phyloP scores from a whole-genome alignment of 2,113 vertebrate species.

The Sphaerodactylus townsendi region DNA sequence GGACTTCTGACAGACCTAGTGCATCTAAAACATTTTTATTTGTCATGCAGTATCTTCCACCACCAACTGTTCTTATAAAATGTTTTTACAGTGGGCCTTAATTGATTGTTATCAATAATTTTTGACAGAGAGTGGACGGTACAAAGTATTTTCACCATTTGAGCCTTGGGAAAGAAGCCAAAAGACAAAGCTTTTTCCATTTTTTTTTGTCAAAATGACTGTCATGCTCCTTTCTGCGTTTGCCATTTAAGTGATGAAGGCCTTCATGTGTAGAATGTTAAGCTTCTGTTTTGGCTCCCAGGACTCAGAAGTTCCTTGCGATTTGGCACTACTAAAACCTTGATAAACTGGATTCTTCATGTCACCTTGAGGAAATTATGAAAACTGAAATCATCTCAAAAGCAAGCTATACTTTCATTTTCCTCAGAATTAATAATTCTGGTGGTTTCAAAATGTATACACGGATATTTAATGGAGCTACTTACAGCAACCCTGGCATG shows the following conservation, averaged over 20 bases:
- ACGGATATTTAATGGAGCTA: no score
- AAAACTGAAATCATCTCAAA: not conserved
- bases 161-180: conserved; percentile 9
- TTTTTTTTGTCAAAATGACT: conserved; percentile 5
- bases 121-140: conserved; percentile 18
- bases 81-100: conserved; percentile 1
- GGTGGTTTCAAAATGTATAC: no score
- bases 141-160: not conserved
- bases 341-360: conserved; percentile 6
- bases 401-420: no score
- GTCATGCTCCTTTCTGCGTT: conserved; percentile 12
- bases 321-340: not conserved
- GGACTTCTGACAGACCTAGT: not conserved
- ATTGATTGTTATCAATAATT: conserved; percentile 39
- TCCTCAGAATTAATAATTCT: no score
- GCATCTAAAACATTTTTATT: not conserved
- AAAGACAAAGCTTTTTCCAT: not conserved
- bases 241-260: conserved; percentile 26
- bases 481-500: no score
- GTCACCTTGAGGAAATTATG: not conserved
- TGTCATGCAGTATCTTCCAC: conserved; percentile 13
- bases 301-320: not conserved
- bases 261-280: not conserved
- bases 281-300: not conserved
- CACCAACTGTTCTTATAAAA: not conserved